Evolutionary conservation across 2,888 invertebrate genomes (phyloP).

Genomic region (Merodon equestris): DNA sequence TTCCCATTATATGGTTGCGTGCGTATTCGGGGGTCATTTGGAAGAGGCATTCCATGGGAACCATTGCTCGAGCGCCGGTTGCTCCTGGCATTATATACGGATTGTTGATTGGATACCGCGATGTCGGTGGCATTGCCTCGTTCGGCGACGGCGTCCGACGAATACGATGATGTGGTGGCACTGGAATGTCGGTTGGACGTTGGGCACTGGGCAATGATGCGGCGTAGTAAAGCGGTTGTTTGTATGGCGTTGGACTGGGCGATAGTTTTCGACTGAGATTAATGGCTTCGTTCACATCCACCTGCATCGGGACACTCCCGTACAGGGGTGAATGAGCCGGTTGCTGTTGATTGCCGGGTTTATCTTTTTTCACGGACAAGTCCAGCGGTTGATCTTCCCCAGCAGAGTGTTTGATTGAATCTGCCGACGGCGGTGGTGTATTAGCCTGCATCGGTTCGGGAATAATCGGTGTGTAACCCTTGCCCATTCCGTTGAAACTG

Average conservation of each 20-base stretch:
- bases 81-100: conserved; percentile 79
- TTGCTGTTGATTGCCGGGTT: conserved; percentile 74
- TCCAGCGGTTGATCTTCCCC: conserved; percentile 90
- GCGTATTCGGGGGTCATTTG: conserved; percentile 82
- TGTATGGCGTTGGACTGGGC: conserved; percentile 77
- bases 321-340: conserved; percentile 80
- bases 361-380: conserved; percentile 90
- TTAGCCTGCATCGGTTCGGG: conserved; percentile 66
- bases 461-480: conserved; percentile 73
- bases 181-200: conserved; percentile 80
- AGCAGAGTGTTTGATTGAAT: conserved; percentile 34
- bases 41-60: conserved; percentile 85
- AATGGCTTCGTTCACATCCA: conserved; percentile 83
- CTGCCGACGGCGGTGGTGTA: conserved; percentile 36
- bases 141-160: conserved; percentile 73
- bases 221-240: conserved; percentile 74
- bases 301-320: conserved; percentile 82
- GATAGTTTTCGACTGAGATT: conserved; percentile 86
- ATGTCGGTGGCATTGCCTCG: conserved; percentile 70
- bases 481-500: conserved; percentile 52
- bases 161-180: conserved; percentile 68
- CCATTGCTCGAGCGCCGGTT: conserved; percentile 77
- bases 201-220: conserved; percentile 78
- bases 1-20: conserved; percentile 82
- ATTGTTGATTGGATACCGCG: conserved; percentile 72